Percentiles rank a stretch among this genome's conserved stretches.
phyloP scores from a whole-genome alignment of 1,140 invertebrate species.

The Hyles euphorbiae region DNA sequence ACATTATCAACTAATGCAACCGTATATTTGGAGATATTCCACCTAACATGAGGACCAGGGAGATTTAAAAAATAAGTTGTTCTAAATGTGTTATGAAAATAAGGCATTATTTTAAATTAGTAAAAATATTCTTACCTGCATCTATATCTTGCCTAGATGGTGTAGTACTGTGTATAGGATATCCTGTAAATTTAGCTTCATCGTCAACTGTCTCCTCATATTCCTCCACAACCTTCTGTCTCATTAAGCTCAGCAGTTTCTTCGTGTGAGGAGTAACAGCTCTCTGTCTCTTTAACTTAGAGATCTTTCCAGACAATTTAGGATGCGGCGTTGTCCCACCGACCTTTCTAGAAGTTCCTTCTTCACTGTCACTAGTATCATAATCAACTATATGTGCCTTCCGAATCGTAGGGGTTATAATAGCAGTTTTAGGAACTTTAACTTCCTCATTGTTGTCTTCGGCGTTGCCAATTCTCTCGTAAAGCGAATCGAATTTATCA shows the following conservation, averaged over 20 bases:
- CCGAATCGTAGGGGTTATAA: slow-evolving; percentile 56
- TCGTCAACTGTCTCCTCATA: slow-evolving; percentile 38
- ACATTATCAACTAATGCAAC: no score
- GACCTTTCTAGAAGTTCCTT: slow-evolving; percentile 28
- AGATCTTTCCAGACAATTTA: slow-evolving; percentile 38
- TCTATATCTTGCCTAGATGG: slow-evolving; percentile 37
- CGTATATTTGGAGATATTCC: no score
- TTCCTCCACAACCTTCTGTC: slow-evolving; percentile 46
- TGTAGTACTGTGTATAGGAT: slow-evolving; percentile 29
- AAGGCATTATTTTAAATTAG: no score
- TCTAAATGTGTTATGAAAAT: no score
- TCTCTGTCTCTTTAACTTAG: slow-evolving; percentile 38
- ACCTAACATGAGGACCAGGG: no score
- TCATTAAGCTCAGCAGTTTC: slow-evolving; percentile 37
- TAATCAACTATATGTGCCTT: slow-evolving; percentile 59
- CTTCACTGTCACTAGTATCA: slow-evolving; percentile 53
- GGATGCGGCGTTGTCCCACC: slow-evolving; percentile 37
- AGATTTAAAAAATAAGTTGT: no score
- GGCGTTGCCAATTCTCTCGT: slow-evolving; percentile 43
- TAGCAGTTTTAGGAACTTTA: slow-evolving; percentile 53
- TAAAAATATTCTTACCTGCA: slow-evolving; percentile 25
- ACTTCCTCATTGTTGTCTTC: slow-evolving; percentile 52
- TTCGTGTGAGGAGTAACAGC: slow-evolving; percentile 50
- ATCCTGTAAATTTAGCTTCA: slow-evolving; percentile 25
- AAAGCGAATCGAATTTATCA: slow-evolving; percentile 56